phyloP scores from a whole-genome alignment of 1,140 invertebrate genomes.

The Apis cerana region DNA sequence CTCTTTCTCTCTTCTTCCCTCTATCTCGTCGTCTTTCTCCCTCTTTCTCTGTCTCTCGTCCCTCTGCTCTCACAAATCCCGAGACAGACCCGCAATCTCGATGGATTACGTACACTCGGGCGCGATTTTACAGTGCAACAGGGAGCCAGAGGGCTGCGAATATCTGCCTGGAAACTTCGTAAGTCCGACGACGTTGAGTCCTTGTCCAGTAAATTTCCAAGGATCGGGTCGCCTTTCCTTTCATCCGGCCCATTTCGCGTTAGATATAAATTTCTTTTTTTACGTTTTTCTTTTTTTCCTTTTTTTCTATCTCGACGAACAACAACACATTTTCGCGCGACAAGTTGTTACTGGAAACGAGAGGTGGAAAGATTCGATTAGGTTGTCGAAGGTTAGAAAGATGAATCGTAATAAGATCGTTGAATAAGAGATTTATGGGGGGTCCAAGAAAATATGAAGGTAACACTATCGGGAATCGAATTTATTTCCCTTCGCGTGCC shows the following conservation, averaged over 20 bases:
- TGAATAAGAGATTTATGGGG: too few species aligned
- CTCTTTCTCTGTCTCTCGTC: background rate
- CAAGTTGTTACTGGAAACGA: too few species aligned
- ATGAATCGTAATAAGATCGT: too few species aligned
- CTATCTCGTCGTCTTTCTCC: background rate
- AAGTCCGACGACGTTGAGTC: conserved; percentile 33
- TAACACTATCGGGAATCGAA: too few species aligned
- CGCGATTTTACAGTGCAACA: conserved; percentile 61
- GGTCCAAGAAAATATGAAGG: too few species aligned
- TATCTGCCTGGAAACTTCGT: conserved; percentile 33
- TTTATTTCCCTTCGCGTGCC: too few species aligned
- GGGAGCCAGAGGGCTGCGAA: conserved; percentile 5
- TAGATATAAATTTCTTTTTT: conserved; percentile 1
- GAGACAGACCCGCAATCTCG: conserved; percentile 59
- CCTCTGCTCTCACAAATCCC: conserved; percentile 54
- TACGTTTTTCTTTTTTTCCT: too few species aligned
- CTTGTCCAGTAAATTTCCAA: conserved; percentile 54
- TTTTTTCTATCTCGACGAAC: too few species aligned
- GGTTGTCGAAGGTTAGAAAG: too few species aligned
- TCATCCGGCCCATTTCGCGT: background rate
- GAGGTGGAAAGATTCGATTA: too few species aligned
- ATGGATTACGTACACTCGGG: conserved; percentile 60
- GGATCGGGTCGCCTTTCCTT: background rate
- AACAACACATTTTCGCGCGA: too few species aligned
- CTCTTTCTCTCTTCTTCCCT: background rate